Conservation (phyloP, 2,888 invertebrate species). For the Yponomeuta malinellus region DNA sequence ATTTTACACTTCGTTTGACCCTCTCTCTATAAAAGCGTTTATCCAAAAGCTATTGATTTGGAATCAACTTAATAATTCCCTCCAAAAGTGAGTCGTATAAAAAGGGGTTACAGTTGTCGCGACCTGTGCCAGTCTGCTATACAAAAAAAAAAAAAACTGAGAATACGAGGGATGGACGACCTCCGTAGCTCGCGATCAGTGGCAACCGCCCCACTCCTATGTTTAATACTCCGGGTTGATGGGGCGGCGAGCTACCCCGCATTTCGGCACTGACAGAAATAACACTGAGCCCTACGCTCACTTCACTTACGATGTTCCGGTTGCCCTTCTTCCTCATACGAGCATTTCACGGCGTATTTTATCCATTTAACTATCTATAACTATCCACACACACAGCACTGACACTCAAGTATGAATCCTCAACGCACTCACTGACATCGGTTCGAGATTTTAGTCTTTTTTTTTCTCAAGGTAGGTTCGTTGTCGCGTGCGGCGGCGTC, state of each 20-base stretch:
- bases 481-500: constrained; percentile 78
- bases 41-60: constrained; percentile 58
- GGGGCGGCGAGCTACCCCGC: constrained; percentile 57
- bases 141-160: constrained; percentile 39
- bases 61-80: constrained; percentile 48
- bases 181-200: constrained; percentile 70
- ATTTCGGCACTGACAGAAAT: constrained; percentile 58
- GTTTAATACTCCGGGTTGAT: constrained; percentile 48
- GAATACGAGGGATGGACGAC: constrained; percentile 63
- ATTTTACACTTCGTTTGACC: constrained; percentile 12
- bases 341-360: constrained; percentile 69
- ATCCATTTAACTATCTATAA: constrained; percentile 73
- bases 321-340: constrained; percentile 75
- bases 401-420: constrained; percentile 53
- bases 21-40: constrained; percentile 32
- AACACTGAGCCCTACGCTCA: constrained; percentile 51
- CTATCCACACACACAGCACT: constrained; percentile 52
- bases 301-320: constrained; percentile 71
- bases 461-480: constrained; percentile 50
- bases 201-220: constrained; percentile 54
- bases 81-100: constrained; percentile 59
- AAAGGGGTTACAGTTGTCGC: constrained; percentile 55
- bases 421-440: constrained; percentile 59
- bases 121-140: constrained; percentile 42
- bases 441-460: constrained; percentile 48